Evolutionary conservation across 2,113 vertebrate species (phyloP).

Genomic region (Silurus meridionalis): DNA sequence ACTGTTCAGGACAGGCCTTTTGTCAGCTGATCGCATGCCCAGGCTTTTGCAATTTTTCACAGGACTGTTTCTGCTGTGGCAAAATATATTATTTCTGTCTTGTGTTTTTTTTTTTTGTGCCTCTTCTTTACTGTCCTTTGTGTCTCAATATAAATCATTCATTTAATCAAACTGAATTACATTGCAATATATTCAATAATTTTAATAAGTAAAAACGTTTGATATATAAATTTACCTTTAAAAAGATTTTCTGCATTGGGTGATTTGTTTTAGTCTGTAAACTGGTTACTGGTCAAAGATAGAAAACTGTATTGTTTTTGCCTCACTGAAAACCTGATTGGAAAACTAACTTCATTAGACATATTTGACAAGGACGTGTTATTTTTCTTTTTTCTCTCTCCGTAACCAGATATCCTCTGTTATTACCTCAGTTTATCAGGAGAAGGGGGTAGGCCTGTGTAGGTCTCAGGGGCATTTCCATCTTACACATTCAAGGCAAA

Average conservation of each 20-base stretch:
- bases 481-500: not conserved
- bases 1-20: constrained; percentile 83
- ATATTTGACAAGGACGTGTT: not conserved
- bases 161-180: constrained; percentile 26
- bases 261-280: not conserved
- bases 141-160: constrained; percentile 15
- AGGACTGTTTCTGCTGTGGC: constrained; percentile 43
- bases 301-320: not conserved
- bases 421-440: not conserved
- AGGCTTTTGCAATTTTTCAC: constrained; percentile 59
- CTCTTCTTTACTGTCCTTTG: constrained; percentile 20
- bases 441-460: not conserved
- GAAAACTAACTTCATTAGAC: not conserved
- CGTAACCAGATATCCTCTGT: not conserved
- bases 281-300: not conserved
- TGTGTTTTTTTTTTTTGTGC: constrained; percentile 4
- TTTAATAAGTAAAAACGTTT: not conserved
- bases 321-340: not conserved
- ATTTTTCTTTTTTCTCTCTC: not conserved
- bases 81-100: constrained; percentile 38
- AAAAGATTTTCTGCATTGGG: not conserved
- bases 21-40: constrained; percentile 70
- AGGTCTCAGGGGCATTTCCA: not conserved
- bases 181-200: not conserved
- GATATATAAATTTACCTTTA: no score